phyloP scores from a whole-genome alignment of 1,140 invertebrate genomes.

The Papilio polyxenes region DNA sequence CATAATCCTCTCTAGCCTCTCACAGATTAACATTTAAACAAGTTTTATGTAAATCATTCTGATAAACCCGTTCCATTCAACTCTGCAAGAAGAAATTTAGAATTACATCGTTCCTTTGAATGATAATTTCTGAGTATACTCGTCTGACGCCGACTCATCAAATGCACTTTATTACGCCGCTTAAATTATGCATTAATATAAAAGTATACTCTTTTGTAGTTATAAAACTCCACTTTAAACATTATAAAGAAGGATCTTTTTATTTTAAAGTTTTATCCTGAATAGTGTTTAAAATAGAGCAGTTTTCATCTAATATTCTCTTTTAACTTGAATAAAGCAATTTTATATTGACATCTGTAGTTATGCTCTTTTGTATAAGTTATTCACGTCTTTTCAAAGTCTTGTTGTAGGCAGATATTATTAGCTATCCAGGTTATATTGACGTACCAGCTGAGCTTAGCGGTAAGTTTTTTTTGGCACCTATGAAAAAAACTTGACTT shows the following conservation, averaged over 20 bases:
- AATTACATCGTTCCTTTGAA: slow-evolving; percentile 44
- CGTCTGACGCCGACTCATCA: slow-evolving; percentile 27
- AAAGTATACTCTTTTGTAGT: slow-evolving; percentile 30
- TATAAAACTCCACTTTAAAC: slow-evolving; percentile 38
- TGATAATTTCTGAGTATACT: slow-evolving; percentile 37
- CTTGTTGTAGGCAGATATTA: background rate
- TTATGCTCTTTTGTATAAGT: background rate
- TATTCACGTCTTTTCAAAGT: background rate
- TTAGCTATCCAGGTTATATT: background rate
- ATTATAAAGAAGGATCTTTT: slow-evolving; percentile 29
- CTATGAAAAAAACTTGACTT: too few relatives aligned
- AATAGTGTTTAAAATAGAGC: background rate
- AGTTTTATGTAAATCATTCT: slow-evolving; percentile 72
- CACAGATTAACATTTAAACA: slow-evolving; percentile 75
- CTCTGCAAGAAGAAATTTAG: slow-evolving; percentile 49
- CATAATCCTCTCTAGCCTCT: slow-evolving; percentile 57
- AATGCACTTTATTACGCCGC: slow-evolving; percentile 35
- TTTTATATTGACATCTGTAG: background rate
- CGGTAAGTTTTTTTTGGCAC: too few relatives aligned
- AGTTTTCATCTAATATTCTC: background rate
- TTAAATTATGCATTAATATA: slow-evolving; percentile 41
- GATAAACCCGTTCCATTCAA: slow-evolving; percentile 55
- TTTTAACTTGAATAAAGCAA: background rate
- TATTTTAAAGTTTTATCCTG: slow-evolving; percentile 1
- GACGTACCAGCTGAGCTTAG: too few relatives aligned